These are phyloP conservation scores for Hydractinia symbiolongicarpus DNA, from an alignment of 30 jellyfish, hydroid and myxozoan genomes.

Conservation along the genomic window DNA sequence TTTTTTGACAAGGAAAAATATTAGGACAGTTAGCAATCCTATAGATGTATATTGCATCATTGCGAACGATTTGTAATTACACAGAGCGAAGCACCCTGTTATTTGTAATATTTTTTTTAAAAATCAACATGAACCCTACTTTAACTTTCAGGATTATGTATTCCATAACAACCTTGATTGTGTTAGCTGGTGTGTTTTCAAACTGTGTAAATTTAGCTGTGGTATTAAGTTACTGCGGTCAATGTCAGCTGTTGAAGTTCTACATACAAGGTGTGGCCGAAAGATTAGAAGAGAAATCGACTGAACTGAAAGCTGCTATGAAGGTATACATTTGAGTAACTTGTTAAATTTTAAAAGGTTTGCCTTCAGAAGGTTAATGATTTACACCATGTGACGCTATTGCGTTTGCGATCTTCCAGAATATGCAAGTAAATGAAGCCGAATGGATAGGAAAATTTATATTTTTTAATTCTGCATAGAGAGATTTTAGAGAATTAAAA, in stretches of 20 bases:
- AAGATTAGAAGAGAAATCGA: constrained; percentile 76
- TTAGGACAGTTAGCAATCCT: too few species aligned
- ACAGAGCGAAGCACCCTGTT: too few species aligned
- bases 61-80: too few species aligned
- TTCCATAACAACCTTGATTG: constrained; percentile 46
- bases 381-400: too few species aligned
- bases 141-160: constrained; percentile 10
- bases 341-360: background rate
- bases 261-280: constrained; percentile 68
- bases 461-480: background rate
- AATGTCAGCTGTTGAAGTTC: constrained; percentile 71
- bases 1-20: too few species aligned
- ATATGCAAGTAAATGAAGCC: background rate
- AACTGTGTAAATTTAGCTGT: constrained; percentile 87
- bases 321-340: constrained; percentile 41
- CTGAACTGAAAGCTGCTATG: constrained; percentile 75
- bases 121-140: background rate
- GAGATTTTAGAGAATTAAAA: too few species aligned
- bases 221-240: constrained; percentile 84
- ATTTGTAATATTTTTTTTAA: too few species aligned
- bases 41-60: too few species aligned
- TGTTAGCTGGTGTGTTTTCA: constrained; percentile 59
- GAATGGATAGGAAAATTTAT: background rate
- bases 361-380: background rate
- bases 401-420: background rate